A percentile compares a stretch with the other conserved stretches of the same genome.
Evolutionary conservation across 2,888 invertebrate genomes (phyloP).

Genomic region (Bhutanitis thaidina): DNA sequence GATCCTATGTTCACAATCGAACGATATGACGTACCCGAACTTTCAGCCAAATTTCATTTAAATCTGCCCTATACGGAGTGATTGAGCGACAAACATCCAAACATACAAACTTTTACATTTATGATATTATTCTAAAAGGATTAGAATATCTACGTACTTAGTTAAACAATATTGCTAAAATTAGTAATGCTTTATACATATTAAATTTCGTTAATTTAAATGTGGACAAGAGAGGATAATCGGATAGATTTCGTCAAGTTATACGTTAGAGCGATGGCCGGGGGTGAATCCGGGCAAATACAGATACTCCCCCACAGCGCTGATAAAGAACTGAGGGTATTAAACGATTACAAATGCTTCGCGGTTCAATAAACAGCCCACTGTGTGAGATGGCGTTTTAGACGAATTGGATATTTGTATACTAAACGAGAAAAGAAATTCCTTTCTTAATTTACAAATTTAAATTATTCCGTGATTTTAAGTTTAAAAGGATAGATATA

Average conservation of each 20-base stretch:
- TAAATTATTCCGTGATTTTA: too few relatives aligned
- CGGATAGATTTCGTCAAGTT: slow-evolving; percentile 66
- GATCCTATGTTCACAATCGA: too few relatives aligned
- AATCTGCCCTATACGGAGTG: too few relatives aligned
- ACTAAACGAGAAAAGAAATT: slow-evolving; percentile 13
- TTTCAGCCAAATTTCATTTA: too few relatives aligned
- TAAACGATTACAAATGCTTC: slow-evolving; percentile 80
- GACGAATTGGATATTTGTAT: slow-evolving; percentile 56
- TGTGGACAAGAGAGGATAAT: slow-evolving; percentile 43
- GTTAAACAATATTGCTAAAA: too few relatives aligned
- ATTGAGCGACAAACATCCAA: too few relatives aligned
- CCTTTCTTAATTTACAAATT: too few relatives aligned
- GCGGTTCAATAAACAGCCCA: slow-evolving; percentile 76
- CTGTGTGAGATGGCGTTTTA: slow-evolving; percentile 57
- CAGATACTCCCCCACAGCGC: slow-evolving; percentile 51
- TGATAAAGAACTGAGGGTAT: slow-evolving; percentile 81
- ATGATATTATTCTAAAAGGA: too few relatives aligned
- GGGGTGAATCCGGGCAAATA: slow-evolving; percentile 52
- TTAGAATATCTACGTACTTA: too few relatives aligned
- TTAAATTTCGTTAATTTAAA: slow-evolving; percentile 5
- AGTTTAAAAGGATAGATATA: too few relatives aligned
- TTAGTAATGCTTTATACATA: not conserved
- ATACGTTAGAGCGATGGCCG: slow-evolving; percentile 53
- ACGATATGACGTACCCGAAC: too few relatives aligned
- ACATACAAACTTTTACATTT: too few relatives aligned